A percentile compares a stretch with the other conserved stretches of the same genome.
Conservation (phyloP, 2,113 vertebrate species). For the Cheirogaleus medius region DNA sequence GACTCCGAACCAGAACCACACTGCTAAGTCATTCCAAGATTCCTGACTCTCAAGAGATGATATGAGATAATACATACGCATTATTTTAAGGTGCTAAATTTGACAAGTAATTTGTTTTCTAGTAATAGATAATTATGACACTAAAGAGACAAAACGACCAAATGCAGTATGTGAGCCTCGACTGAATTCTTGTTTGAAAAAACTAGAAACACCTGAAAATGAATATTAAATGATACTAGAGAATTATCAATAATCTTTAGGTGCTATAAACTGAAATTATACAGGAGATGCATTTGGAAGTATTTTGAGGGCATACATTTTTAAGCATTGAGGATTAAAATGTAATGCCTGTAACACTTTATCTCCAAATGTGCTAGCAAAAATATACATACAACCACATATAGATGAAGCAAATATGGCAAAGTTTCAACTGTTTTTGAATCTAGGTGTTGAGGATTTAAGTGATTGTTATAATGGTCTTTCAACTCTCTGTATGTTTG, state of each 20-base stretch:
- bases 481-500: background rate
- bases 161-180: background rate
- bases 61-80: background rate
- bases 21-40: background rate
- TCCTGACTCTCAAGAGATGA: background rate
- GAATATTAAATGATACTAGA: background rate
- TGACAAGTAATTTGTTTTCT: background rate
- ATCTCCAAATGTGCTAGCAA: constrained; percentile 3
- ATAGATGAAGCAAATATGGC: background rate
- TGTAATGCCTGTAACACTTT: background rate
- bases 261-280: background rate
- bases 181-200: background rate
- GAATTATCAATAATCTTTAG: background rate
- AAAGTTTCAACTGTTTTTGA: constrained; percentile 1
- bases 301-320: background rate
- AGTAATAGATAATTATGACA: background rate
- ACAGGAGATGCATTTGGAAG: background rate
- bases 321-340: background rate
- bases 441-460: background rate
- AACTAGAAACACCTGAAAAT: background rate
- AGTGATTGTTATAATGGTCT: background rate
- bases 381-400: background rate
- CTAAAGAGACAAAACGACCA: background rate
- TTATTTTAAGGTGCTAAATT: background rate
- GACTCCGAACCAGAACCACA: background rate